Conservation (phyloP, 2,113 vertebrate species). For the Vulpes vulpes region DNA sequence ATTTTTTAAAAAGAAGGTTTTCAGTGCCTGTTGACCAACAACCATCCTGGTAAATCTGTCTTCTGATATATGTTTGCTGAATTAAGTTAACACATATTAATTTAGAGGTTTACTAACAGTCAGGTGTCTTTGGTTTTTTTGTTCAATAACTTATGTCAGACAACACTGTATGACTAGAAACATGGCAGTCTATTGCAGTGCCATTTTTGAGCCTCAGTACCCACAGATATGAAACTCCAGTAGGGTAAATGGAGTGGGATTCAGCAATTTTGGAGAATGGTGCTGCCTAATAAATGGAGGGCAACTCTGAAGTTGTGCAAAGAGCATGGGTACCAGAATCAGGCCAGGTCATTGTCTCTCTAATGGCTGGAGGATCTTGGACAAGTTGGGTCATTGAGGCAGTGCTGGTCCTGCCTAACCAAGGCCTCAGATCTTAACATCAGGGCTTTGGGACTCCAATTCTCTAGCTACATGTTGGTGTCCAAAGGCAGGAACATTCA, state of each 20-base stretch:
- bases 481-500: slow-evolving; percentile 13
- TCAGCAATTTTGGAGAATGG: background rate
- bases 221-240: slow-evolving; percentile 25
- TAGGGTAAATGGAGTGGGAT: background rate
- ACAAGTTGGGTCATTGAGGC: background rate
- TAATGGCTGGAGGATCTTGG: background rate
- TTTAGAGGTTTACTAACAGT: slow-evolving; percentile 35
- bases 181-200: background rate
- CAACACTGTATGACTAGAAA: background rate
- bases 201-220: background rate
- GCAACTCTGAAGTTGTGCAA: background rate
- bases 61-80: slow-evolving; percentile 14
- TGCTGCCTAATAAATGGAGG: background rate
- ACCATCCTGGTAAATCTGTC: background rate
- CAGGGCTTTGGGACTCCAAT: background rate
- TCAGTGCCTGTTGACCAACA: background rate
- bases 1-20: background rate
- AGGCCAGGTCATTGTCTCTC: background rate
- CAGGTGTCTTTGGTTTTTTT: background rate
- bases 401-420: background rate
- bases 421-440: background rate
- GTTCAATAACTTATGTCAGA: slow-evolving; percentile 2
- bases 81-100: background rate
- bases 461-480: background rate
- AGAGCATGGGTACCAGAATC: background rate